Evolutionary conservation across 2,888 invertebrate species (phyloP), one percentile per base, ranked within the genome.

Genomic region (Malachius bipustulatus): DNA sequence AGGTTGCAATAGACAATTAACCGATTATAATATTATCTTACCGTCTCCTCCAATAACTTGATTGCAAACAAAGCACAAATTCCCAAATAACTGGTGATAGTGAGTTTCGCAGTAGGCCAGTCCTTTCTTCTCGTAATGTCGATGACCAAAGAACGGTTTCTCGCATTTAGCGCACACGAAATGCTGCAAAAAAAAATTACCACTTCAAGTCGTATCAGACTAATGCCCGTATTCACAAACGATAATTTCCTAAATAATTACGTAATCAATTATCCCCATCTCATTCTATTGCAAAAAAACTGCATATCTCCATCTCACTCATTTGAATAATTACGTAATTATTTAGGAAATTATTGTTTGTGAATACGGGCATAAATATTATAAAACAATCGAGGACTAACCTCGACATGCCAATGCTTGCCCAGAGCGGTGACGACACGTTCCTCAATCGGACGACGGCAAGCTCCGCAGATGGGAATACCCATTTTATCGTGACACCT

Each of bases 401-500:
- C 83, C 74, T 94, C 94, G 14, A 96, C 94, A 62, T 97, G 96
- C 94, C 94, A 96, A 59, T 94, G 89, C 65, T 96, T 96, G 15
- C 94, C 98, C 15, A 98, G 69, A 8, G 98, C 98, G 16, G 97
- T 97, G 6, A 98, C 96, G 15, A 99, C 94, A 40, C 98, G 73
- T 62, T 98, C 98, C 63, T 99, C 98, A 47, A 98, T 97, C 1
- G 98, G 98, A 15, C 97, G 81, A 34, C 97, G 82, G 61, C 98
- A 98, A 34, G 98, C 98, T 16, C 97, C 98, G 63, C 98, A 99
- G 50, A 99, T 98, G n/a, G 98, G 97, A 45, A 99, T 94, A 15
- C 97, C 97, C 96, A 98, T 97, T 69, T 97, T 96, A 64, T 97
- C 97, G 58, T 97, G 96, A 59, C 97, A 98, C 35, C 97, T 78